Evolutionary conservation across 2,113 vertebrate genomes (phyloP).

Genomic region (Forbesichthys papilliferus): DNA sequence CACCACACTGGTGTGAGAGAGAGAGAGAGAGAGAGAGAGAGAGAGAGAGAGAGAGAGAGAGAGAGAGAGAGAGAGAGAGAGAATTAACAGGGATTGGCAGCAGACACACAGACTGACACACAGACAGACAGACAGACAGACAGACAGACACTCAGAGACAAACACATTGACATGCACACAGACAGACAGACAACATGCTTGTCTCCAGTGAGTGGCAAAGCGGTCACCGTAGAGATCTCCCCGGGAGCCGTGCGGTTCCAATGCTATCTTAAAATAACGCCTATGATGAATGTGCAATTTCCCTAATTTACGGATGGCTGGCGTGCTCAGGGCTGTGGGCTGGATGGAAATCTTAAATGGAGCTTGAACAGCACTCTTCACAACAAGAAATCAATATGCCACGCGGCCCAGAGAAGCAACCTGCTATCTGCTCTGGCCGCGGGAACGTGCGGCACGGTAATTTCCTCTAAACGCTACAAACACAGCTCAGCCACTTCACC

Average conservation of each 20-base stretch:
- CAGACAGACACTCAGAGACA: too few relatives aligned
- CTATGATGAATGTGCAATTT: slow-evolving; percentile 99
- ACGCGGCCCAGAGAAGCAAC: slow-evolving; percentile 80
- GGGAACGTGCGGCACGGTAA: slow-evolving; percentile 76
- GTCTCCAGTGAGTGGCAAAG: slow-evolving; percentile 62
- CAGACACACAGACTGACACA: not conserved
- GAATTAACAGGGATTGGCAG: too few relatives aligned
- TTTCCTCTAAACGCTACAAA: slow-evolving; percentile 77
- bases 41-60: not conserved
- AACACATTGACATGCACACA: not conserved
- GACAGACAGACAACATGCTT: not conserved
- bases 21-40: slow-evolving; percentile 1
- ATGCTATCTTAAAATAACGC: slow-evolving; percentile 96
- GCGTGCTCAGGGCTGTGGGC: slow-evolving; percentile 89
- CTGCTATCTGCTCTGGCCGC: slow-evolving; percentile 80
- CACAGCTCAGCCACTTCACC: slow-evolving; percentile 66
- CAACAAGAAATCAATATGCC: slow-evolving; percentile 99
- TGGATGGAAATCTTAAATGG: slow-evolving; percentile 99
- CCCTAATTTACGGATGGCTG: slow-evolving; percentile 94
- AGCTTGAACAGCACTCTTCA: slow-evolving; percentile 95
- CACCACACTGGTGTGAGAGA: not conserved
- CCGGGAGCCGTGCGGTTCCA: slow-evolving; percentile 80
- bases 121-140: too few relatives aligned
- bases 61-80: too few relatives aligned
- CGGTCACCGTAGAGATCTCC: slow-evolving; percentile 72